Evolutionary conservation across 2,113 vertebrate species (phyloP), one percentile per base, ranked within the genome.

Genomic region (Cercopithecus mona): DNA sequence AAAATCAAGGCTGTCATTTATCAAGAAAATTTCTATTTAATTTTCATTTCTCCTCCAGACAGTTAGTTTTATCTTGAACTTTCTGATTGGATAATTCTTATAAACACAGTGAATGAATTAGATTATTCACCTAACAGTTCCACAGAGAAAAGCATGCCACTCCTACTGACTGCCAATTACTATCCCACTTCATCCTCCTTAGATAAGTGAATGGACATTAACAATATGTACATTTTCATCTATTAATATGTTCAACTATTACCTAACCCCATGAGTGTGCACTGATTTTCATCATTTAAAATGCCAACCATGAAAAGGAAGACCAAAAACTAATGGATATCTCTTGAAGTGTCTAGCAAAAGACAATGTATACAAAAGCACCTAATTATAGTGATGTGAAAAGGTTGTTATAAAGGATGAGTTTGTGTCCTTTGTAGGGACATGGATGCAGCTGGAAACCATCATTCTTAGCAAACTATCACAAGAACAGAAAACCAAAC

Each of bases 31-130:
- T 8, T 87, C 75, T 32, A 45, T 78, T 85, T 64, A 64, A 70
- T 59, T 83, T 90, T 79, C 52, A 95, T 55, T 96, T 94, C 23
- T 81, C 38, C 57, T 89, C 22, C 22, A 96, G 14, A 10, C 23
- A 91, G 30, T 73, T 93, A 82, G 23, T 93, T 93, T 96, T 78
- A 88, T 94, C 64, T 94, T 91, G 11, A 66, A 94, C 11, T 81
- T 94, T 23, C 23, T 61, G 82, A 79, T 32, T 85, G n/a, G 50
- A 92, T 95, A 91, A 43, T 92, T 70, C n/a, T 32, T 59, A 75
- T 66, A 73, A 86, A 73, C 23, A 92, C 12, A 88, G 32, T 61
- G 14, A 94, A 92, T 48, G 12, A 83, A 73, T 90, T 86, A 80
- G 3, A 88, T 43, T 45, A 50, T 84, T 78, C 79, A 12, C 61